Conservation (phyloP, 2,113 vertebrate species). For the Hystrix brachyura region DNA sequence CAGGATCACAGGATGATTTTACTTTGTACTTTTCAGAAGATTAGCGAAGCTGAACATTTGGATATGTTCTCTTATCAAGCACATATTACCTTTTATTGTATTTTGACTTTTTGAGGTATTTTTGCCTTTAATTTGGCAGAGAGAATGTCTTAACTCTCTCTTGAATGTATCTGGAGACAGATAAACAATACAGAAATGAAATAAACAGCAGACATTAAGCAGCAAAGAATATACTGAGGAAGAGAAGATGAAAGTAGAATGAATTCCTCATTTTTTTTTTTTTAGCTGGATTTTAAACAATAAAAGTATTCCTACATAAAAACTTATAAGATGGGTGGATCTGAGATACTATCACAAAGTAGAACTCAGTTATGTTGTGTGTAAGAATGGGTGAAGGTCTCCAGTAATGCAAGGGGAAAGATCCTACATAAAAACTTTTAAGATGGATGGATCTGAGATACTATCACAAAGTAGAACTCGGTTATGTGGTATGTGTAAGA, state of each 20-base stretch:
- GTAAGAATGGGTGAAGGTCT: background rate
- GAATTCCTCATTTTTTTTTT: conserved; percentile 1
- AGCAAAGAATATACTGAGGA: background rate
- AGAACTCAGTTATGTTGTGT: background rate
- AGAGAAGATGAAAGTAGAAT: background rate
- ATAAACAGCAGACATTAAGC: conserved; percentile 8
- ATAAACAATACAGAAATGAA: conserved; percentile 22
- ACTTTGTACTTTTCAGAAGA: background rate
- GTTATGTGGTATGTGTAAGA: background rate
- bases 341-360: background rate
- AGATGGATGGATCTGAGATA: background rate
- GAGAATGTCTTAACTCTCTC: conserved; percentile 12
- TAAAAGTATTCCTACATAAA: background rate
- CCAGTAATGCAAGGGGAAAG: background rate
- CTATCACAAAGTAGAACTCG: background rate
- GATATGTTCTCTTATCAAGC: background rate
- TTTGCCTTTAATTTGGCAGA: conserved; percentile 40
- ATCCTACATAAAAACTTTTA: background rate
- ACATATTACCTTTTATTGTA: conserved; percentile 12
- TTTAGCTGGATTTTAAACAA: background rate
- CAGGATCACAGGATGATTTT: background rate
- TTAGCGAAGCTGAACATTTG: background rate
- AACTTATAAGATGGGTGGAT: conserved; percentile 8
- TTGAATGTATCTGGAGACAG: background rate
- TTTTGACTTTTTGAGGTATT: conserved; percentile 58